phyloP scores from a whole-genome alignment of 1,140 invertebrate species.

The Phortica variegata region DNA sequence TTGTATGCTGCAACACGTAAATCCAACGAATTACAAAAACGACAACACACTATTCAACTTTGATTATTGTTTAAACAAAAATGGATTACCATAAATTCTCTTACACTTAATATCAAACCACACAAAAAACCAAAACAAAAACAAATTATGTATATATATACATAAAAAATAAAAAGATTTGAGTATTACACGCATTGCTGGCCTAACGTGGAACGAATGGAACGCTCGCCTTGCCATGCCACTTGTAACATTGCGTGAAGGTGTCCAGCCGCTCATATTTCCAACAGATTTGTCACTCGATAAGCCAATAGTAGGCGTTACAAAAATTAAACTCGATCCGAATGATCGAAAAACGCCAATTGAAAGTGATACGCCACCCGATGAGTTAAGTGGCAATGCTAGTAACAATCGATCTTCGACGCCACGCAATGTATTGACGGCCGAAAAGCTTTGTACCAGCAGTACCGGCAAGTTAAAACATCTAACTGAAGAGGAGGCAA shows the following conservation, averaged over 20 bases:
- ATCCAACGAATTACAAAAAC: constrained; percentile 18
- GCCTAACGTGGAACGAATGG: constrained; percentile 69
- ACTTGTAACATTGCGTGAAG: constrained; percentile 58
- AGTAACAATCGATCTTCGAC: constrained; percentile 16
- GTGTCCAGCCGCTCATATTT: constrained; percentile 48
- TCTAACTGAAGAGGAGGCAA: constrained; percentile 46
- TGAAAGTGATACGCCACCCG: constrained; percentile 13
- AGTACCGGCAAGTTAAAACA: constrained; percentile 37
- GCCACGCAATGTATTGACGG: constrained; percentile 18
- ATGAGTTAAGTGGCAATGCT: too few relatives aligned
- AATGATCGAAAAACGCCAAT: constrained; percentile 27
- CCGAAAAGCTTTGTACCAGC: constrained; percentile 14
- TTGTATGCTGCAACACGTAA: constrained; percentile 34
- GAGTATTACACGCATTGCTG: constrained; percentile 67
- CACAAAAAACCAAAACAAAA: constrained; percentile 4
- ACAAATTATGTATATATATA: too few relatives aligned
- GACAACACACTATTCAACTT: constrained; percentile 16
- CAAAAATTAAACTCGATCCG: constrained; percentile 1
- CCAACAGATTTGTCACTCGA: constrained; percentile 52
- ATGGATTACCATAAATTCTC: constrained; percentile 5
- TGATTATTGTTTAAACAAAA: too few relatives aligned
- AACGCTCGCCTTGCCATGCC: constrained; percentile 63
- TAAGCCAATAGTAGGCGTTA: constrained; percentile 13
- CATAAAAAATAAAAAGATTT: constrained; percentile 68
- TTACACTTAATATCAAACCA: constrained; percentile 2